Percentiles rank a stretch among this genome's conserved stretches.
Conservation (phyloP, 2,888 invertebrate species). For the Harpalus rubripes region DNA sequence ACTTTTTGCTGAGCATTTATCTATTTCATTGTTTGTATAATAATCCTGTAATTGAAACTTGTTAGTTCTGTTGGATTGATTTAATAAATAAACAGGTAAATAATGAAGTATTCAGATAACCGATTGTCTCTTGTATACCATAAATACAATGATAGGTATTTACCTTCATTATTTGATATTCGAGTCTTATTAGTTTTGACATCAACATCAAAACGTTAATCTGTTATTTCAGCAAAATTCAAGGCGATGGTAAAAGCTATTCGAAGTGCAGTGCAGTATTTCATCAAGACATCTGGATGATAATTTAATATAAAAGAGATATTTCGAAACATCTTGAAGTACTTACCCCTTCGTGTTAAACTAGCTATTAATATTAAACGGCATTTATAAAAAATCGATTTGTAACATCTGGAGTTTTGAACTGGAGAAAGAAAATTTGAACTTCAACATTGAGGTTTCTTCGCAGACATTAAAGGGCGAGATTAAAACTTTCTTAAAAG, state of each 20-base stretch:
- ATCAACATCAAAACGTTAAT: no score
- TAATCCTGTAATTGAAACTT: no score
- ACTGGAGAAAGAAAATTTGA: background rate
- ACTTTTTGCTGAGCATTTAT: no score
- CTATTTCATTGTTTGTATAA: no score
- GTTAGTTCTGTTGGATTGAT: no score
- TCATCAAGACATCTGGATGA: background rate
- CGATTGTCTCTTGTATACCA: no score
- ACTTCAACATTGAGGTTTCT: background rate
- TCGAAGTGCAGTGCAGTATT: background rate
- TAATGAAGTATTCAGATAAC: no score
- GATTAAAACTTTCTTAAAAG: background rate
- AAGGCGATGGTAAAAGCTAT: background rate
- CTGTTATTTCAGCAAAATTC: no score
- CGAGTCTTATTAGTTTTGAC: no score
- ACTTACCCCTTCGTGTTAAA: background rate
- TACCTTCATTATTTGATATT: no score
- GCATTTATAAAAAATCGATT: background rate
- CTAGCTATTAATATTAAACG: background rate
- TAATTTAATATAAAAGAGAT: background rate
- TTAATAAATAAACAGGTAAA: no score
- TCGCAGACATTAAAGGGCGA: background rate
- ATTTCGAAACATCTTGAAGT: constrained; percentile 2
- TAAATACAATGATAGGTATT: no score
- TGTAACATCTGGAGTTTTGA: background rate